Evolutionary conservation across 1,140 invertebrate genomes (phyloP).

Genomic region (Eupristina koningsbergeri): DNA sequence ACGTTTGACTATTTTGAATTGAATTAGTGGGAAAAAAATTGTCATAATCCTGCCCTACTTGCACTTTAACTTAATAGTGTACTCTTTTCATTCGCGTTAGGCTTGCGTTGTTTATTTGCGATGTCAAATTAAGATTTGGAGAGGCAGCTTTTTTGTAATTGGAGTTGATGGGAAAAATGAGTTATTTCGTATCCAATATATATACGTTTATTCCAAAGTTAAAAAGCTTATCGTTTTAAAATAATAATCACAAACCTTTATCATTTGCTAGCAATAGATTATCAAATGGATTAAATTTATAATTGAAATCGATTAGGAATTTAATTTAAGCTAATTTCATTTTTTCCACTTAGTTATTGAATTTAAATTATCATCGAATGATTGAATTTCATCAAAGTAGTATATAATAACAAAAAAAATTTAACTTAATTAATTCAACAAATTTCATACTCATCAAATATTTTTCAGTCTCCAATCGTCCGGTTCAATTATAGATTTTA

Average conservation of each 20-base stretch:
- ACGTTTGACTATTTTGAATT: background rate
- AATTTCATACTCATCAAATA: background rate
- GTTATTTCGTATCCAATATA: too few relatives aligned
- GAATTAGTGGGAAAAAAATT: background rate
- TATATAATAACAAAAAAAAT: background rate
- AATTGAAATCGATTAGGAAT: background rate
- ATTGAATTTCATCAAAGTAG: background rate
- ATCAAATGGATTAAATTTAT: background rate
- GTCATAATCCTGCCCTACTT: background rate
- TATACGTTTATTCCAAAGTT: too few relatives aligned
- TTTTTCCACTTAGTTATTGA: too few relatives aligned
- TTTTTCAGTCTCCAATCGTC: background rate
- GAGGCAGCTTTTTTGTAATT: too few relatives aligned
- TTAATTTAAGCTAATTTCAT: too few relatives aligned
- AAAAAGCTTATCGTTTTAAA: too few relatives aligned
- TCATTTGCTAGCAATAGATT: too few relatives aligned
- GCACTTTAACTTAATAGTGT: background rate
- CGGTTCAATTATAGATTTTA: background rate
- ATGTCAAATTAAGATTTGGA: background rate
- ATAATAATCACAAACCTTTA: background rate
- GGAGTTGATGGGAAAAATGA: too few relatives aligned
- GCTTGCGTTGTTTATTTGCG: background rate
- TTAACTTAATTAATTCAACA: background rate
- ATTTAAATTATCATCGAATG: background rate
- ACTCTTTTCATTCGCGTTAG: background rate